Base-by-base conservation (phyloP, 2,797 vertebrate species). In the Poecile montanus region DNA sequence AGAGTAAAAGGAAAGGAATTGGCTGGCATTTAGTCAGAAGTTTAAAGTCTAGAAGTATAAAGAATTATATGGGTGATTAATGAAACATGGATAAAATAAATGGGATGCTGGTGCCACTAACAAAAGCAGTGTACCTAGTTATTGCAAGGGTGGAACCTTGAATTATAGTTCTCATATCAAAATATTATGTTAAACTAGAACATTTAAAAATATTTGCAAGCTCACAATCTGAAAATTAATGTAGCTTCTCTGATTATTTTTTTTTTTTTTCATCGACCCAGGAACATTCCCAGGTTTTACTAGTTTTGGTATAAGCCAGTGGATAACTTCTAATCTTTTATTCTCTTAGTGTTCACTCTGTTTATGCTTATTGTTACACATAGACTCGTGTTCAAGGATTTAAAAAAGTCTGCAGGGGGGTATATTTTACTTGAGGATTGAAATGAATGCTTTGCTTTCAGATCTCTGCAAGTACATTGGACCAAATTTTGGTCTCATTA, bases 401-500 rank as follows among this genome's bases (percentile, higher is more conserved):
- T 84, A 2, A 2, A 72, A 54, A 70, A 65, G 57, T 36, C 60
- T 91, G 23, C 38, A 61, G 48, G 38, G 51, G 3, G 3, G 13
- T 85, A 29, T 47, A 36, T 91, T 94, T 85, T 82, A 63, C 34
- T 68, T 48, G 16, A 91, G 54, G 74, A 76, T 6, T 50, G 63
- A 88, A 93, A 93, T 79, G 42, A 79, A 74, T 16, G 17, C 48
- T 93, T 92, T 95, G 42, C 68, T 87, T 38, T 89, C 80, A 67
- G 74, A 8, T 47, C 60, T 92, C 75, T 19, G 60, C 36, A 89
- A 95, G 60, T 32, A 85, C 57, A 32, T 63, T 91, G 91, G 93
- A 87, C 84, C 75, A 92, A 89, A 91, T 91, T 94, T 93, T 88
- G 93, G 66, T 80, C 90, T 96, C 93, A 94, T 96, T 95, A 95